These are phyloP conservation scores for Lagenorhynchus albirostris DNA, from an alignment of 2,113 vertebrate genomes.

Conservation along the genomic window DNA sequence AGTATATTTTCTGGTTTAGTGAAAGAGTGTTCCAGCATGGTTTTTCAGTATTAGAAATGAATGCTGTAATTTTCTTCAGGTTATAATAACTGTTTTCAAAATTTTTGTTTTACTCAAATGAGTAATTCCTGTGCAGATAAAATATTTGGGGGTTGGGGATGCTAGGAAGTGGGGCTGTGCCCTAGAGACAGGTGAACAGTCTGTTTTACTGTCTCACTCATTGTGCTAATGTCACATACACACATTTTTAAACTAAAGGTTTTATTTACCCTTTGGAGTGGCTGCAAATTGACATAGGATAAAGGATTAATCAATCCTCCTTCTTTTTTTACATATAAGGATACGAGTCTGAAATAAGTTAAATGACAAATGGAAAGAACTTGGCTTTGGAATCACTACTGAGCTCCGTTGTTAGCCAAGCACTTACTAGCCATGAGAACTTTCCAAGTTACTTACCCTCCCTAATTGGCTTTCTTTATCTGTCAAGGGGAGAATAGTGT, in stretches of 20 bases:
- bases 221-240: background rate
- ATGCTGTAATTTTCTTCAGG: background rate
- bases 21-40: background rate
- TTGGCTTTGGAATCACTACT: background rate
- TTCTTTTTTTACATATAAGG: background rate
- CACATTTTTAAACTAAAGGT: background rate
- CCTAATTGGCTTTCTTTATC: background rate
- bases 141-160: background rate
- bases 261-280: background rate
- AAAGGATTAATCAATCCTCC: background rate
- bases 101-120: background rate
- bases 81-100: background rate
- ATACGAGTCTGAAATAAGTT: background rate
- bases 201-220: background rate
- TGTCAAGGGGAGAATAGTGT: background rate
- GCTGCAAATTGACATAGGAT: background rate
- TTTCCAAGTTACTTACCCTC: background rate
- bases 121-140: background rate
- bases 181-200: background rate
- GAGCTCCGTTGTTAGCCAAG: background rate
- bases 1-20: background rate
- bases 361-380: background rate
- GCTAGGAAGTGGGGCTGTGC: background rate
- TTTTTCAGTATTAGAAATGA: slow-evolving; percentile 7
- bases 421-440: background rate